Conservation (phyloP, 2,113 vertebrate species). For the Conger conger region DNA sequence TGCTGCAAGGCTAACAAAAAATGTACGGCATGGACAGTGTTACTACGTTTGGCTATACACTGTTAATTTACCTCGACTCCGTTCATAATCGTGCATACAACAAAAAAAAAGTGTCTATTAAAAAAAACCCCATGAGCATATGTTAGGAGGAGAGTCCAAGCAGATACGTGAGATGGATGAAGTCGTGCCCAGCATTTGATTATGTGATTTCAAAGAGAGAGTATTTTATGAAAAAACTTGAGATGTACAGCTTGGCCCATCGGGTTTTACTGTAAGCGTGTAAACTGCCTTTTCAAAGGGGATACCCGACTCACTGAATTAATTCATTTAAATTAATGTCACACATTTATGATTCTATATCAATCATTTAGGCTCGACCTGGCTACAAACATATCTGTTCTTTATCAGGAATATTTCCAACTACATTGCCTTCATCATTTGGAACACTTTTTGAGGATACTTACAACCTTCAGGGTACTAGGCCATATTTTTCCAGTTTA, state of each 20-base stretch:
- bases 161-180: not conserved
- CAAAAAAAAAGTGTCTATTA: not conserved
- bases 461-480: too few species aligned
- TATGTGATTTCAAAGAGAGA: not conserved
- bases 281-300: not conserved
- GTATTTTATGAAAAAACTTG: not conserved
- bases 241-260: not conserved
- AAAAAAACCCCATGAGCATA: not conserved
- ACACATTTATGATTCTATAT: not conserved
- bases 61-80: not conserved
- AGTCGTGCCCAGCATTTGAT: not conserved
- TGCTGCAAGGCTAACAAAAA: not conserved
- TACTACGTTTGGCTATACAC: not conserved
- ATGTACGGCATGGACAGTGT: not conserved
- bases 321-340: not conserved
- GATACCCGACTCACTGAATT: not conserved
- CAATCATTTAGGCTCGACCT: not conserved
- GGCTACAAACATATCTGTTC: too few species aligned
- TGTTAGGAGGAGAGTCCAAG: not conserved
- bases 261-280: not conserved
- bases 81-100: not conserved
- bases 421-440: not conserved
- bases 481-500: too few species aligned
- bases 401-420: not conserved
- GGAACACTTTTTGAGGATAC: too few species aligned